Evolutionary conservation across 2,797 vertebrate species (phyloP).

Genomic region (Chaetodon trifasciatus): DNA sequence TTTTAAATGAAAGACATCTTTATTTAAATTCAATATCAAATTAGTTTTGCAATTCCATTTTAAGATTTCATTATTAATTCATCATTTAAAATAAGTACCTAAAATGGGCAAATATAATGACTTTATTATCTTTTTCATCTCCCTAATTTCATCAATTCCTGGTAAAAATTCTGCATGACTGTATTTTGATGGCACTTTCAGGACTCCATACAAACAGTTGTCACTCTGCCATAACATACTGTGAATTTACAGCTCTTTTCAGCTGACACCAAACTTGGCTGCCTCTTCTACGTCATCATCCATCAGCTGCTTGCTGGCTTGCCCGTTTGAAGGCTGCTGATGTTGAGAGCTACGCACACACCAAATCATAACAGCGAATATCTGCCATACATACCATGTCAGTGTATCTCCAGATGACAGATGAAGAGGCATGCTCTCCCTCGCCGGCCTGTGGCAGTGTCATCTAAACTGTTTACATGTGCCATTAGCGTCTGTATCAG

Average conservation of each 20-base stretch:
- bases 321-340: conserved; percentile 18
- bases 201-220: conserved; percentile 2
- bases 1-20: not conserved
- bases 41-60: not conserved
- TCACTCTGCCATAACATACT: not conserved
- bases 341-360: not conserved
- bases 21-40: not conserved
- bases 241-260: conserved; percentile 46
- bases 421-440: not conserved
- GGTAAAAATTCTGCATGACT: not conserved
- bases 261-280: conserved; percentile 53
- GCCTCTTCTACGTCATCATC: conserved; percentile 14
- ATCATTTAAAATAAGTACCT: not conserved
- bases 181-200: not conserved
- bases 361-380: not conserved
- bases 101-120: not conserved
- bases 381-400: no score
- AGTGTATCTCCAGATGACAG: not conserved
- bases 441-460: not conserved
- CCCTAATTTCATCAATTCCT: not conserved
- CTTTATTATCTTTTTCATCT: not conserved
- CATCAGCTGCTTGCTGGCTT: conserved; percentile 33
- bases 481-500: conserved; percentile 18
- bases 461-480: not conserved
- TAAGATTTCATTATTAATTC: not conserved